Evolutionary conservation across 2,797 vertebrate genomes (phyloP), one percentile per base, ranked within the genome.

Genomic region (Syngnathus rostellatus): DNA sequence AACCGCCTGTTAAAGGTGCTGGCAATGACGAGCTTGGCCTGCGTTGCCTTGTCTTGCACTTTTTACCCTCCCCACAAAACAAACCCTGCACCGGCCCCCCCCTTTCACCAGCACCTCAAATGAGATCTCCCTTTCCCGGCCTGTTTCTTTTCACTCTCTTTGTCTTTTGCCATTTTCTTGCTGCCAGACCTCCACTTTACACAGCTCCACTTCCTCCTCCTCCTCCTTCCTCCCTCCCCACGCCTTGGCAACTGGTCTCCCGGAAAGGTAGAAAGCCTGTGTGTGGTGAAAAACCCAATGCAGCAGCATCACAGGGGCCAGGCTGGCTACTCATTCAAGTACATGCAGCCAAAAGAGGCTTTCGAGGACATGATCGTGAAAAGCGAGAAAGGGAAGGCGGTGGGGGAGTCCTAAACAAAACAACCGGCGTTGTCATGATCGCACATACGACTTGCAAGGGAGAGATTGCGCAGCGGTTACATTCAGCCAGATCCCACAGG

Each of bases 161-260:
- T 80, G 78, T 81, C 77, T 81, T 58, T 80, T 83, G 67, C 73
- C 25, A 46, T 77, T 81, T 80, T 80, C 74, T 77, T 65, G 65
- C 69, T 80, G 81, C 77, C 84, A 86, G 79, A 83, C 79, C 81
- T 86, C 77, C 77, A 75, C 73, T 84, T 83, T 82, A 79, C 78
- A 72, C 75, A 70, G 71, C 73, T 74, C 77, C 76, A 71, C 77
- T 71, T 70, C 73, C 69, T 66, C 75, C 23, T 23, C 75, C 23
- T 23, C 23, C 77, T 71, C 70, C 74, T 82, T 77, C 73, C 74
- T 83, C 23, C 81, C 77, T 82, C 86, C 77, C 75, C 77, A 83
- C 81, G 84, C 87, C 86, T 89, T 83, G 81, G 89, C 86, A 88
- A 89, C 88, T 82, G 76, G 84, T 89, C 83, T 89, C 81, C 74